Base-by-base conservation (phyloP, 2,888 invertebrate genomes). In the Xanthorhoe spadicearia region DNA sequence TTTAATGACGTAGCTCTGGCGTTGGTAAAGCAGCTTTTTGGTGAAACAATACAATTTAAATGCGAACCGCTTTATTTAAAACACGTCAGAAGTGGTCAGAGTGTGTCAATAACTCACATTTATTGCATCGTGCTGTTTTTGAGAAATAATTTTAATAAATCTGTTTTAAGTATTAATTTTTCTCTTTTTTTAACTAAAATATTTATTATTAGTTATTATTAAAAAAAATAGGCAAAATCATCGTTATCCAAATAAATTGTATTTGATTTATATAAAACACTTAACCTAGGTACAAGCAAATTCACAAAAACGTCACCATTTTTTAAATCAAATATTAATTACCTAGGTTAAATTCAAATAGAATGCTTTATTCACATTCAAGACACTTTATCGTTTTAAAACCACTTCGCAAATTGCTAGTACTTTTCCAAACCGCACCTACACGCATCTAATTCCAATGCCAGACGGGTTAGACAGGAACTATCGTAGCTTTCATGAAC, bases 401-500 rank as follows among this genome's bases (percentile, higher is more conserved):
- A 19, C n/a, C 15, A 48, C 53, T 56, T 56, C 43, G 28, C 10
- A 38, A 61, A 61, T 68, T 58, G 58, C 57, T 35, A 38, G 61
- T 58, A 46, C 53, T 58, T 57, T 61, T 64, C 56, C 48, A 28
- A 57, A 64, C 67, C 63, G 50, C 68, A 68, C 66, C 55, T 49
- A 60, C 73, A 67, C 70, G 70, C 67, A 70, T 66, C 64, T 67
- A 64, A 70, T 71, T 65, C 55, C 63, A 13, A 63, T 65, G 50
- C 66, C 52, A 63, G 67, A 60, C 67, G 57, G 49, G 51, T 52
- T 17, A 61, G 66, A 68, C 72, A 72, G 69, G 60, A 74, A 74
- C 77, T 77, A 78, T 75, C 73, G 64, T 65, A 74, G 75, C 69
- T 72, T 73, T 70, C 76, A 78, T 71, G 73, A 56, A 74, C 78